Percentiles rank a stretch among this genome's conserved stretches.
Evolutionary conservation across 2,113 vertebrate genomes (phyloP).

Genomic region (Gila orcuttii): DNA sequence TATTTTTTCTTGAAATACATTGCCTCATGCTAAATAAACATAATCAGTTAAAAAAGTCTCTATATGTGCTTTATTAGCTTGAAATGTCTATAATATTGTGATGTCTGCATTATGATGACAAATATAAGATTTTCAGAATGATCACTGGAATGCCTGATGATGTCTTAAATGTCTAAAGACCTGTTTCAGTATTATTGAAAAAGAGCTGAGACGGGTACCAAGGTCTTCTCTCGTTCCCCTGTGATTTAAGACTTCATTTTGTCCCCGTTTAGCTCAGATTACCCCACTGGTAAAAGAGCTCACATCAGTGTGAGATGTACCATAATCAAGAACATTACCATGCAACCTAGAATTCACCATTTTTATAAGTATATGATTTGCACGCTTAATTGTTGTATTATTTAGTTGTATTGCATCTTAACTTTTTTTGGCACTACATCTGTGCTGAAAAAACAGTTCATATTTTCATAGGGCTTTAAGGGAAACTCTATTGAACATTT

Average conservation of each 20-base stretch:
- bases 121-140: neutral
- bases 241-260: neutral
- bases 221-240: neutral
- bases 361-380: neutral
- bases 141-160: neutral
- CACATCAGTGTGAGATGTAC: no score
- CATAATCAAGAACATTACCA: neutral
- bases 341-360: neutral
- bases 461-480: neutral
- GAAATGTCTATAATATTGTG: neutral
- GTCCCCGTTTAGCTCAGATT: no score
- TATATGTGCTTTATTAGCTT: neutral
- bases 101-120: neutral
- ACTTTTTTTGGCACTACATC: neutral
- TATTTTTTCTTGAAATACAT: neutral
- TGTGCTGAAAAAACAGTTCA: no score
- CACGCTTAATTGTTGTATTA: neutral
- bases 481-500: neutral
- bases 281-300: no score
- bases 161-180: neutral
- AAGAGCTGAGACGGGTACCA: no score
- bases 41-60: neutral
- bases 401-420: neutral
- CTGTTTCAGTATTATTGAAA: neutral
- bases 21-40: slow-evolving; percentile 5